Percentiles rank a stretch among this genome's conserved stretches.
phyloP scores from a whole-genome alignment of 2,888 invertebrate species.

The Lepidocyrtinus sp. region DNA sequence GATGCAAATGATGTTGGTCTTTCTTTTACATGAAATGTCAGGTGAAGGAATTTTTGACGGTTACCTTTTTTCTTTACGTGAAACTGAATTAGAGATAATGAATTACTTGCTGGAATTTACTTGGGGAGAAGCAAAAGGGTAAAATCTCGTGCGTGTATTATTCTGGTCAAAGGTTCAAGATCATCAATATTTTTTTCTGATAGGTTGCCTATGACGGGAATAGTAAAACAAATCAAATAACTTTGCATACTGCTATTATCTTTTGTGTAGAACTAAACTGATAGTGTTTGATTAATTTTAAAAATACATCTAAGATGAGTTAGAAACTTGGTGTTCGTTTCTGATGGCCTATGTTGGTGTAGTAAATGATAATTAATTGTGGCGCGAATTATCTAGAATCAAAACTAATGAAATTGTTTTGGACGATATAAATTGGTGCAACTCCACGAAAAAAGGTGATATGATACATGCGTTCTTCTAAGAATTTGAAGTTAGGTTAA shows the following conservation, averaged over 20 bases:
- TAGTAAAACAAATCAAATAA: not conserved
- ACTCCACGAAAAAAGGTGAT: not conserved
- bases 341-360: too few species aligned
- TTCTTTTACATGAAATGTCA: not conserved
- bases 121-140: too few species aligned
- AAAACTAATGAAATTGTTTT: too few species aligned
- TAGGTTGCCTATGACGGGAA: constrained; percentile 34
- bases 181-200: constrained; percentile 1
- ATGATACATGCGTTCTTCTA: not conserved
- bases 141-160: not conserved
- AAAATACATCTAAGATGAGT: too few species aligned
- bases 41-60: constrained; percentile 45
- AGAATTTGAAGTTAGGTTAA: not conserved
- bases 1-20: not conserved
- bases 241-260: not conserved
- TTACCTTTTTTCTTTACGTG: constrained; percentile 25
- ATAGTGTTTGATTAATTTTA: too few species aligned
- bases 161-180: not conserved
- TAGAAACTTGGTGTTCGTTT: too few species aligned
- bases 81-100: too few species aligned
- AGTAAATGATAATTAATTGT: too few species aligned
- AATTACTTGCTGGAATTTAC: too few species aligned
- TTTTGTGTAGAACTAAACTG: not conserved
- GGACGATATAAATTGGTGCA: too few species aligned
- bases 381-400: too few species aligned